Percentiles rank a stretch among this genome's conserved stretches.
phyloP scores from a whole-genome alignment of 1,140 invertebrate species.

The Pissodes strobi region DNA sequence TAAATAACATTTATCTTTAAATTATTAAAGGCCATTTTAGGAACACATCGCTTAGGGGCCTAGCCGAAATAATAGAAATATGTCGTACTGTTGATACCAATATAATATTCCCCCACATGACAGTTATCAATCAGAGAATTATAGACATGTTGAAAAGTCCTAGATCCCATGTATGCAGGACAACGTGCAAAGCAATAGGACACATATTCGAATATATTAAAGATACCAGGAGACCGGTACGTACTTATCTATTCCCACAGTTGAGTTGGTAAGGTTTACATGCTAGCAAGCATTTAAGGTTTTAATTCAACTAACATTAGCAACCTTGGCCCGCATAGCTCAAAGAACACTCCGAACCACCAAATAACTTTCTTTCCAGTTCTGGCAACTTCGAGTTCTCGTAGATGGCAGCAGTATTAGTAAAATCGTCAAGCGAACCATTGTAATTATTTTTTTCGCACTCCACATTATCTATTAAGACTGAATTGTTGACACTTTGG shows the following conservation, averaged over 20 bases:
- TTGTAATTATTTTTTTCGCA: too few relatives aligned
- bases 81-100: slow-evolving; percentile 38
- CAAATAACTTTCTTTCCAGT: too few relatives aligned
- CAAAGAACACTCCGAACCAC: too few relatives aligned
- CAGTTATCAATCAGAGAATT: slow-evolving; percentile 50
- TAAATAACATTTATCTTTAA: slow-evolving; percentile 1
- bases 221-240: slow-evolving; percentile 53
- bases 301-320: too few relatives aligned
- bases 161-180: slow-evolving; percentile 53
- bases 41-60: slow-evolving; percentile 42
- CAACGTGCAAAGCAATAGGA: slow-evolving; percentile 53
- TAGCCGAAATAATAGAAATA: slow-evolving; percentile 51
- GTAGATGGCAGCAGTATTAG: too few relatives aligned
- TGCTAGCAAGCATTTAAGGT: too few relatives aligned
- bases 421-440: too few relatives aligned
- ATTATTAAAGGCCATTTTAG: slow-evolving; percentile 36
- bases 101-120: slow-evolving; percentile 50
- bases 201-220: slow-evolving; percentile 54
- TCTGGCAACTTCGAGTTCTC: too few relatives aligned
- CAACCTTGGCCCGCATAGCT: too few relatives aligned
- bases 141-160: slow-evolving; percentile 50
- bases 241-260: neutral
- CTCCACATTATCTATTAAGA: too few relatives aligned
- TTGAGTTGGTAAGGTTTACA: neutral
- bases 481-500: too few relatives aligned